Evolutionary conservation across 2,888 invertebrate species (phyloP), one percentile per base, ranked within the genome.

Genomic region (Polymixis flavicincta): DNA sequence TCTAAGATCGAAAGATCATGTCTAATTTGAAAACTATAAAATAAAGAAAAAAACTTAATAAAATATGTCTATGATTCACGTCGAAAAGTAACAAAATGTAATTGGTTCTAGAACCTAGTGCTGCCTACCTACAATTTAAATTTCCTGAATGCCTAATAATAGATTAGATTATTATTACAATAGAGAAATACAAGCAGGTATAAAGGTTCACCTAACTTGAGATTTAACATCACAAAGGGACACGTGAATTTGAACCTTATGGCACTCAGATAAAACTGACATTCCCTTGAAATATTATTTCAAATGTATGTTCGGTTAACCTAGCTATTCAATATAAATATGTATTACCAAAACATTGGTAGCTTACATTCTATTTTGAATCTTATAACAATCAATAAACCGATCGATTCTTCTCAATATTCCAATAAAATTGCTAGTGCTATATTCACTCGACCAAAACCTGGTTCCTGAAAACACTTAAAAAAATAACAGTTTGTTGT

Each of bases 201-300:
- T n/a, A 48, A 45, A 7, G 1, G 28, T 22, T 25, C 7, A 79
- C 14, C n/a, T 32, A 28, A 52, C 28, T 57, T 22, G 13, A n/a
- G 4, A 28, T 37, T 45, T 45, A 1, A 45, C 42, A 11, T 45
- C 11, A 42, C 17, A 19, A 42, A 28, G 19, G 25, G 17, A 42
- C 50, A 13, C 9, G 45, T 42, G 19, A 66, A 75, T 82, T 66
- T 60, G 13, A 37, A 60, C 45, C n/a, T 50, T 77, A 48, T 54
- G 13, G 0, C 28, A n/a, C 4, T 28, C 2, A 4, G 0, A 17
- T 48, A 73, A n/a, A 73, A 52, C 11, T 59, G 17, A 25, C 3
- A 32, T n/a, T 69, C 37, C n/a, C 11, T 69, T 48, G 32, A 25
- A 3, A 69, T 32, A 32, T 55, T 19, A 17, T 25, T 55, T 68